These are phyloP conservation scores for Pygocentrus nattereri DNA, from an alignment of 2,797 vertebrate species.

Conservation along the genomic window DNA sequence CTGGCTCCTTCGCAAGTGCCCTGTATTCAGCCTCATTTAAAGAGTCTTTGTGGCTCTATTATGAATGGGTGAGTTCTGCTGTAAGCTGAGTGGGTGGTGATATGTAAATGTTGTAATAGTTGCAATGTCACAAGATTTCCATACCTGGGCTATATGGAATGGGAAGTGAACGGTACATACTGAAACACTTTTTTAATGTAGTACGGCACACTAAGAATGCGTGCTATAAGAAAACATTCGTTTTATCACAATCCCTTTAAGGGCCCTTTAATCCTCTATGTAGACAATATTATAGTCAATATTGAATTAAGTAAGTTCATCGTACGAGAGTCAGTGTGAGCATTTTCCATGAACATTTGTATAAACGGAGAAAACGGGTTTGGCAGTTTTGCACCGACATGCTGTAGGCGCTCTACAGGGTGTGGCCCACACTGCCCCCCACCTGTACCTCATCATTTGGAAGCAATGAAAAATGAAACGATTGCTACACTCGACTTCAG, in stretches of 20 bases:
- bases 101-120: not conserved
- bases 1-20: not conserved
- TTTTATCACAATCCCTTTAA: not conserved
- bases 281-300: not conserved
- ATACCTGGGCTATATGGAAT: too few species aligned
- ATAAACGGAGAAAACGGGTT: constrained; percentile 35
- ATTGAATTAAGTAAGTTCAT: not conserved
- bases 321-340: constrained; percentile 10
- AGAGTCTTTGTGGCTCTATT: not conserved
- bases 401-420: constrained; percentile 39
- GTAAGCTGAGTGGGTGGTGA: not conserved
- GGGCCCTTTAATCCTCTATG: not conserved
- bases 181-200: not conserved
- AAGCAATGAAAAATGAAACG: constrained; percentile 33
- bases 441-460: constrained; percentile 9
- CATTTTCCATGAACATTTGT: constrained; percentile 44
- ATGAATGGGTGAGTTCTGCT: not conserved
- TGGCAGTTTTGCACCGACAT: not conserved
- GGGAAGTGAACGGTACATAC: too few species aligned
- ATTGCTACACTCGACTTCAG: not conserved
- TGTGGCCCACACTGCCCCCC: constrained; percentile 32
- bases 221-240: not conserved
- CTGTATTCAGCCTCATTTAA: not conserved
- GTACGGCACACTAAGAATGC: not conserved
- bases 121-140: not conserved